Conservation (phyloP, 2,113 vertebrate species). For the Ctenomys sociabilis region DNA sequence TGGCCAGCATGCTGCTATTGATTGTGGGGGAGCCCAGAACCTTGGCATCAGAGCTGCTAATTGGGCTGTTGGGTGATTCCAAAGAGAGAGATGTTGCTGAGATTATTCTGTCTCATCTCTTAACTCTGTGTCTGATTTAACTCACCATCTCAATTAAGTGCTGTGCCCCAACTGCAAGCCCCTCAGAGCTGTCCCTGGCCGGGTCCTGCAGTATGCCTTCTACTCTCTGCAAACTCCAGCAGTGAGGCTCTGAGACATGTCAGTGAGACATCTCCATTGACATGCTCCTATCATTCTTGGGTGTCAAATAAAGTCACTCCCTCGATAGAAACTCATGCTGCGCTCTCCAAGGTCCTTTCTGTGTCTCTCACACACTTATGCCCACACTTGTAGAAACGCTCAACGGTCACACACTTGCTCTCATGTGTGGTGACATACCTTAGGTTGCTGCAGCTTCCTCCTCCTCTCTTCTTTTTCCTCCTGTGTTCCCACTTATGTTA, state of each 20-base stretch:
- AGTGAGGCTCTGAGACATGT: no score
- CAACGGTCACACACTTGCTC: not conserved
- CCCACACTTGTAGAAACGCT: not conserved
- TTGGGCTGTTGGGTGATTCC: constrained; percentile 51
- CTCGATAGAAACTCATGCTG: not conserved
- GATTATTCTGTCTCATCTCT: not conserved
- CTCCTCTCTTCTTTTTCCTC: not conserved
- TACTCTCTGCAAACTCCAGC: not conserved
- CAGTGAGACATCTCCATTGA: not conserved
- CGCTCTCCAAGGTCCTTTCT: not conserved
- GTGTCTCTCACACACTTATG: not conserved
- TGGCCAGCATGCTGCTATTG: constrained; percentile 62
- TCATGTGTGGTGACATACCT: not conserved
- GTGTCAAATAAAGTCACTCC: not conserved
- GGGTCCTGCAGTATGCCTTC: not conserved
- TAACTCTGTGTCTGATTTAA: not conserved
- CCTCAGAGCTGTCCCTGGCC: no score
- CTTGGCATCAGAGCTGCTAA: constrained; percentile 10
- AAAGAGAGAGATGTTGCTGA: not conserved
- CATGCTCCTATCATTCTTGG: not conserved
- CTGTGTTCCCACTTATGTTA: not conserved
- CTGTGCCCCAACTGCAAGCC: not conserved
- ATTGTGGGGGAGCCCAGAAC: not conserved
- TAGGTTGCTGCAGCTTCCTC: not conserved
- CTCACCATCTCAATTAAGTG: not conserved